These are phyloP conservation scores for Meteorus sp. DNA, from an alignment of 1,140 invertebrate species.

Conservation along the genomic window DNA sequence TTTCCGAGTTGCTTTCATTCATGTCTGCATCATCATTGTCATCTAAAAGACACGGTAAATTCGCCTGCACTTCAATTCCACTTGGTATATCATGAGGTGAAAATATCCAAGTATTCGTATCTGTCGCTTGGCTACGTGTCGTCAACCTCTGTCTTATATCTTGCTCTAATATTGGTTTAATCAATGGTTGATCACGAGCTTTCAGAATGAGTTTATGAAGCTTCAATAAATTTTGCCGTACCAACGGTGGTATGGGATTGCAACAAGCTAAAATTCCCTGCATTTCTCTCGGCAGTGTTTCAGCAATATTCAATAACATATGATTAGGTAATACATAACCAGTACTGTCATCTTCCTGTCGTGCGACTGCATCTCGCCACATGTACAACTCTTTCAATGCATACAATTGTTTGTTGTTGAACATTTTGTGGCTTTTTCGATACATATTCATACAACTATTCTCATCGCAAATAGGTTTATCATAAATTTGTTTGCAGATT, in stretches of 20 bases:
- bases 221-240: conserved; percentile 73
- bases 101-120: conserved; percentile 63
- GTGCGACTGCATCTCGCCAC: conserved; percentile 87
- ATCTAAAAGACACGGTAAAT: conserved; percentile 65
- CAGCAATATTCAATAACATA: conserved; percentile 89
- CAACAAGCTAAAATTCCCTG: conserved; percentile 93
- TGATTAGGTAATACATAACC: conserved; percentile 94
- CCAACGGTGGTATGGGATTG: conserved; percentile 87
- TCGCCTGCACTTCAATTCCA: conserved; percentile 62
- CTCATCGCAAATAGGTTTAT: conserved; percentile 74
- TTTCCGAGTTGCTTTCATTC: not conserved
- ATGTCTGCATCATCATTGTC: conserved; percentile 8
- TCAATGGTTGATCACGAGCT: conserved; percentile 73
- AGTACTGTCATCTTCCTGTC: conserved; percentile 88
- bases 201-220: conserved; percentile 78
- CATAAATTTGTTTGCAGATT: conserved; percentile 79
- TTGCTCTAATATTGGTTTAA: conserved; percentile 63
- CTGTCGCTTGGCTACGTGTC: conserved; percentile 54
- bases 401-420: conserved; percentile 83
- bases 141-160: conserved; percentile 54
- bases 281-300: conserved; percentile 88
- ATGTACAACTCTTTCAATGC: conserved; percentile 81
- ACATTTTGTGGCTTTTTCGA: conserved; percentile 75
- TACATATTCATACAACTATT: conserved; percentile 78
- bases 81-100: conserved; percentile 72